Evolutionary conservation across 2,113 vertebrate species (phyloP).

Genomic region (Beaufortia kweichowensis): DNA sequence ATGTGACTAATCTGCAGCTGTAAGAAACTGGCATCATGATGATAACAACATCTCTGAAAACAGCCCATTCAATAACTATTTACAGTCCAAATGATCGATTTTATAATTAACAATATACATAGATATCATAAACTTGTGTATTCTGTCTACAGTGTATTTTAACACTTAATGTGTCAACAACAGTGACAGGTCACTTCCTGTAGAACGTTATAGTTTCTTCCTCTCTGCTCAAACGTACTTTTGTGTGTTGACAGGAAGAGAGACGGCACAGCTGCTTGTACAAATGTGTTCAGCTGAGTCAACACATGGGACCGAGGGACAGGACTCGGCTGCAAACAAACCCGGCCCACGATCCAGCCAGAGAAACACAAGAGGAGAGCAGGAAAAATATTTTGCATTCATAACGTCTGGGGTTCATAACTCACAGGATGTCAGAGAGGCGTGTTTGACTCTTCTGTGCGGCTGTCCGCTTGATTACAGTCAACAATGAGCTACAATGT

Average conservation of each 20-base stretch:
- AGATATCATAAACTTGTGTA: no score
- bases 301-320: constrained; percentile 39
- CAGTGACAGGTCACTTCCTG: not conserved
- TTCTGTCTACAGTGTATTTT: not conserved
- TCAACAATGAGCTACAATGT: not conserved
- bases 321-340: constrained; percentile 12
- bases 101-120: no score
- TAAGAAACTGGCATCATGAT: no score
- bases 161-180: not conserved
- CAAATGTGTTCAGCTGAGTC: constrained; percentile 52
- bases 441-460: not conserved
- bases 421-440: constrained; percentile 14
- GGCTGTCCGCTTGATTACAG: not conserved
- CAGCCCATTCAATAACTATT: no score
- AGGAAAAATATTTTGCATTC: constrained; percentile 18
- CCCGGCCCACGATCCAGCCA: not conserved
- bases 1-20: no score
- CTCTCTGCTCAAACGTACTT: not conserved
- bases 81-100: no score
- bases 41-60: no score
- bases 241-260: constrained; percentile 6
- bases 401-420: constrained; percentile 14
- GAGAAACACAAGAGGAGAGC: not conserved
- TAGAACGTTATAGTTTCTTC: not conserved
- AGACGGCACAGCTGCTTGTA: constrained; percentile 2